phyloP scores from a whole-genome alignment of 92 coral and sea anemone genomes.

The Meandrina meandrites region DNA sequence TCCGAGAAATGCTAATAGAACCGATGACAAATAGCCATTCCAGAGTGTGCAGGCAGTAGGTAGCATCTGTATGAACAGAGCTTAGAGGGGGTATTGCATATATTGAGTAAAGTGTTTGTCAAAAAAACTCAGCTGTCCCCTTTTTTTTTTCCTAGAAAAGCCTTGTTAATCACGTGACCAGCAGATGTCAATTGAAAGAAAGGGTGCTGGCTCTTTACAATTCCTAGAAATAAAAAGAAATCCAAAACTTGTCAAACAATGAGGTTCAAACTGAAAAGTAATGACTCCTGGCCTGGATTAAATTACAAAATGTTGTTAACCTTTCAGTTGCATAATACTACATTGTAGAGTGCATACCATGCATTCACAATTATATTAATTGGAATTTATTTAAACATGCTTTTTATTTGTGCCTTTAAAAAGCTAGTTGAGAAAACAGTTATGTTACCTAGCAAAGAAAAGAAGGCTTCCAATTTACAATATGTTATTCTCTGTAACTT shows the following conservation, averaged over 20 bases:
- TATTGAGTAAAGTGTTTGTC: neutral
- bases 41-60: neutral
- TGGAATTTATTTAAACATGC: neutral
- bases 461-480: neutral
- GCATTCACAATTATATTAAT: neutral
- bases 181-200: neutral
- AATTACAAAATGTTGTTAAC: neutral
- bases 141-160: conserved; percentile 2
- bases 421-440: neutral
- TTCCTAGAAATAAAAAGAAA: neutral
- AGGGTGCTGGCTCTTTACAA: neutral
- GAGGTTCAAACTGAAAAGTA: neutral
- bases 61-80: neutral
- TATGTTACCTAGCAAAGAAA: neutral
- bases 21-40: neutral
- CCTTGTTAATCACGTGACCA: neutral
- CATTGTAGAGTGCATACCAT: neutral
- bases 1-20: conserved; percentile 12
- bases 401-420: neutral
- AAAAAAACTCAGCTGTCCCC: neutral
- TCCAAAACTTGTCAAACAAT: neutral
- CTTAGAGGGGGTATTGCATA: conserved; percentile 16
- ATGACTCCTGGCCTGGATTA: neutral
- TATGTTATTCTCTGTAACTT: neutral
- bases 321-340: neutral